Base-by-base conservation (phyloP, 2,888 invertebrate species). In the Himalopsyche japonica region DNA sequence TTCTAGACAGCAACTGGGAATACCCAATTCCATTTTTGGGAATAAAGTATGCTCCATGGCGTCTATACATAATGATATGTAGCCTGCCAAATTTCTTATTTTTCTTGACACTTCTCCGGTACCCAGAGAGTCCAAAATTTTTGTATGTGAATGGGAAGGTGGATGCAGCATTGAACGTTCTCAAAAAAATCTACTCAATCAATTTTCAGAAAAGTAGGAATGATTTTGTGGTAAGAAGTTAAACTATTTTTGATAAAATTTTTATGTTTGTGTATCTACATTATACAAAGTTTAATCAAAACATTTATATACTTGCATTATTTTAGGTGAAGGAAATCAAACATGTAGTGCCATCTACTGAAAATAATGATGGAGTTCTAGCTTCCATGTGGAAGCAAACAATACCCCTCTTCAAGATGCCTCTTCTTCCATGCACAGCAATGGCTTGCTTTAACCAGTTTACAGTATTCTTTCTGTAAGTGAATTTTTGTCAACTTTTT, bases 41-140 rank as follows among this genome's bases (percentile, higher is more conserved):
- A 0, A 82, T 82, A 15, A 24, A 47, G 1, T 92, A 93, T 86
- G 91, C 92, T 85, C 94, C 95, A 0, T 95, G 95, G 95, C 91
- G 95, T 76, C 86, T 95, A 20, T 93, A 94, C 84, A 88, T 95
- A 2, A 90, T 94, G 0, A 86, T 93, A 0, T 91, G 94, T 84
- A 92, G 93, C 0, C 57, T 94, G 1, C 92, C 95, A 0, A 92
- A 93, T 82, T 84, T 94, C 0, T 79, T 93, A 0, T 92, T 94
- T 0, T 91, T 93, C 0, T 34, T 92, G 0, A 90, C 93, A 64
- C 89, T 93, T 3, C 88, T 90, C 0, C 89, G 89, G 32, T 89
- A 93, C 84, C 95, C 95, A 0, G 95, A 95, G 89, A 95, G 94
- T 87, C 95, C 95, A 0, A 94, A 94, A 88, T 95, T 93, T 88